Base-by-base conservation (phyloP, 2,797 vertebrate species). In the Pterois miles region DNA sequence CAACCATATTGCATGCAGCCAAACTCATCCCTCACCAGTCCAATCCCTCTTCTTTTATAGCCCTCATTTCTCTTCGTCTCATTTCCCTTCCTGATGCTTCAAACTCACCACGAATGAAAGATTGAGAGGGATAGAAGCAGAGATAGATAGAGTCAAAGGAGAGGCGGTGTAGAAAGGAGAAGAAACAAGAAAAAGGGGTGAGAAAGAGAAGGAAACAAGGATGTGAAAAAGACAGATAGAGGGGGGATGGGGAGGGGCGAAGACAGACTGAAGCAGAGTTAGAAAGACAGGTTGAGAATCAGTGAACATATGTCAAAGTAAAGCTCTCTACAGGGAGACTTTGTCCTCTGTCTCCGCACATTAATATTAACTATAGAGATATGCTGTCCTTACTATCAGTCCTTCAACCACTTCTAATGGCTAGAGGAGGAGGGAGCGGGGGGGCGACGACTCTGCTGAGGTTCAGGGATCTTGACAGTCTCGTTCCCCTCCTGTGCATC, bases 311-410 rank as follows among this genome's bases (percentile, higher is more conserved):
- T 92, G 91, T 93, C 90, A 92, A 86, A 86, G 86, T 92, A 88
- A 92, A 89, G 82, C 81, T 87, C 82, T 91, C 92, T 74, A 74
- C 84, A 62, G 90, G 89, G 92, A 92, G 87, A 90, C 91, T 87
- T 88, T 93, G 92, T 92, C 89, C 88, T 93, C 86, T 89, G 92
- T 92, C 90, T 90, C 84, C 54, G 4, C 78, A 74, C 91, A 92
- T 92, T 92, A 91, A 93, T 94, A 93, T 93, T 92, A 93, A 92
- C 82, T 86, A 87, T 87, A 88, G 78, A 90, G 89, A 91, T 88
- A 88, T 83, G 83, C 84, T 74, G 90, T 86, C 89, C 86, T 82
- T 80, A 89, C 84, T 81, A 87, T 89, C 82, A 89, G 87, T 85
- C 88, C 86, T 90, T 89, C 91, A 91, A 76, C 83, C 68, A 56